Conservation (phyloP, 92 coral and sea anemone species). For the Parazoanthus darwini region DNA sequence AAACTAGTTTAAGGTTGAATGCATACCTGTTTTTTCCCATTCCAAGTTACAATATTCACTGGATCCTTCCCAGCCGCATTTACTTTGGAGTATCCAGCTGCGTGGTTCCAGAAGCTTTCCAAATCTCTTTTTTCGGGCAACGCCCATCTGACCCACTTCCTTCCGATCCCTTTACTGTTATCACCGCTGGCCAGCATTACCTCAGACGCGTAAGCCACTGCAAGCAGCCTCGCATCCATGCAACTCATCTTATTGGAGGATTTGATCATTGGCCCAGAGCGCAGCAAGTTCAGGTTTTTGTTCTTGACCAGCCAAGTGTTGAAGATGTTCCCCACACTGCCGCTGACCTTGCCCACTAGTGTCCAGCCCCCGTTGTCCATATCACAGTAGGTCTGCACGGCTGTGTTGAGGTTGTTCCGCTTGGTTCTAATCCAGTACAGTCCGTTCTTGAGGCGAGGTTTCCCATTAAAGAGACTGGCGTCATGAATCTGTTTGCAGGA, state of each 20-base stretch:
- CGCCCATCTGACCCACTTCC: slow-evolving; percentile 66
- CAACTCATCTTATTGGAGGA: slow-evolving; percentile 35
- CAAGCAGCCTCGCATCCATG: slow-evolving; percentile 50
- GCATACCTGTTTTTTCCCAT: slow-evolving; percentile 54
- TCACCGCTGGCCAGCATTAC: slow-evolving; percentile 70
- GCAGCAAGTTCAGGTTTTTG: slow-evolving; percentile 28
- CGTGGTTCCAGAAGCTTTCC: slow-evolving; percentile 54
- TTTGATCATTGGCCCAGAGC: slow-evolving; percentile 29
- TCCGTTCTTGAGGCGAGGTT: slow-evolving; percentile 57
- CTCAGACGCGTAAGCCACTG: slow-evolving; percentile 52
- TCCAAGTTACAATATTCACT: slow-evolving; percentile 58
- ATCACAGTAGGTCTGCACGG: slow-evolving; percentile 70
- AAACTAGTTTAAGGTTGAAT: not conserved
- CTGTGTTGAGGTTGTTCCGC: slow-evolving; percentile 31
- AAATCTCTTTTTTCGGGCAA: slow-evolving; percentile 52
- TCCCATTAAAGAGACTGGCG: slow-evolving; percentile 44
- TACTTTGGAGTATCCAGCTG: slow-evolving; percentile 47
- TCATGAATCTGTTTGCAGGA: slow-evolving; percentile 86
- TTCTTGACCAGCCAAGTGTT: slow-evolving; percentile 64
- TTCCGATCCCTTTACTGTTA: slow-evolving; percentile 36
- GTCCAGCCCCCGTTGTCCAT: slow-evolving; percentile 90
- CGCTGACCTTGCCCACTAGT: slow-evolving; percentile 87
- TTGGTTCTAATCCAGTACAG: slow-evolving; percentile 83
- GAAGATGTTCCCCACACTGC: slow-evolving; percentile 68
- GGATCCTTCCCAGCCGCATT: slow-evolving; percentile 42